Evolutionary conservation across 2,888 invertebrate species (phyloP), one percentile per base, ranked within the genome.

Genomic region (Nomada fabriciana): DNA sequence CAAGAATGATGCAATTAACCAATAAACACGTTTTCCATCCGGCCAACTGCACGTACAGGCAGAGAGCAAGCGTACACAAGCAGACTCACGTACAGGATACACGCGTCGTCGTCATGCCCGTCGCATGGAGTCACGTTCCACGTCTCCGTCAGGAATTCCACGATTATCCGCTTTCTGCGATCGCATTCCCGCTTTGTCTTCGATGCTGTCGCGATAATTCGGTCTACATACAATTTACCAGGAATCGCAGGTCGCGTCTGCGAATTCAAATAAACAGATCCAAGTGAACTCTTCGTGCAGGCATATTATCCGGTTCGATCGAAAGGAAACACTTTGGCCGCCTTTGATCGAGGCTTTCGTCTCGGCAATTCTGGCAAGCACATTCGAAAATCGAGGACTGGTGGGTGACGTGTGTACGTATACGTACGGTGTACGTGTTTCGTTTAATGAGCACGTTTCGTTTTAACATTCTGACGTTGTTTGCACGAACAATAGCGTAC

Each of bases 1-100:
- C 92, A 91, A 91, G 91, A 91, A 92, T 93, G 90, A 93, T 90
- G 91, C 92, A 92, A 93, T 93, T 92, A 92, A 91, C 91, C 91
- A 91, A 92, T 92, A 92, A 92, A 92, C 90, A 90, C 90, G 89
- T 92, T 92, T 92, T 89, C 89, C 89, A 84, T 86, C 86, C 85
- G 86, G 84, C 61, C 83, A 67, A 85, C 82, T 75, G 83, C 76
- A 78, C 78, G 69, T 64, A 74, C 63, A 70, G 50, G 76, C 61
- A 74, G 63, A 57, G 52, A 63, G 23, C 29, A 36, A 25, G 25
- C 25, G 25, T 25, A 25, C 25, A 25, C 25, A 25, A 53, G 43
- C 57, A 43, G 18, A 20, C 52, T 29, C 59, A 20, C 42, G 50
- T 70, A 55, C 43, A 67, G 57, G 25, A 42, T 29, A 42, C 74